Evolutionary conservation across 2,888 invertebrate genomes (phyloP).

Genomic region (Stenurella melanura): DNA sequence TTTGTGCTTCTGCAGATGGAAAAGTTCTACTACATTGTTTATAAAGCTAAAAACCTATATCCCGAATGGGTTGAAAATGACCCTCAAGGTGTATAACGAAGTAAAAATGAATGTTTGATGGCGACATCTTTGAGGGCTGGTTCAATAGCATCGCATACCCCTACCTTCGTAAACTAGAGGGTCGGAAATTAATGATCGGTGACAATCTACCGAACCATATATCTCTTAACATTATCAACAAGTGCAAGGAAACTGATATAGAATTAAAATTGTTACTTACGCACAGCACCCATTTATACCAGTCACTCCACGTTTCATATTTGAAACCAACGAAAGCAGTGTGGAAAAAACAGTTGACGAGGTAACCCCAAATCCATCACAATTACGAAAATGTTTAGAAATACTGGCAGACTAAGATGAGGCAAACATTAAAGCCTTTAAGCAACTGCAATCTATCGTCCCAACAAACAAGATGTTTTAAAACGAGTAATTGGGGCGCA

Average conservation of each 20-base stretch:
- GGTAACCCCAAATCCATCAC: too few species aligned
- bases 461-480: constrained; percentile 8
- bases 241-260: constrained; percentile 39
- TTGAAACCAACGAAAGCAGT: constrained; percentile 48
- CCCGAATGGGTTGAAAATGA: too few species aligned
- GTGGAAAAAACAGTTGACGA: constrained; percentile 22
- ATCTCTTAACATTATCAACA: constrained; percentile 51
- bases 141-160: too few species aligned
- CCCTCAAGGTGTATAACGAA: too few species aligned
- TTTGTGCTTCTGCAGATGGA: too few species aligned
- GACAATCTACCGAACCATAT: constrained; percentile 59
- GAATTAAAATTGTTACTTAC: constrained; percentile 45
- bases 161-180: not conserved
- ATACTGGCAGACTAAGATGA: too few species aligned
- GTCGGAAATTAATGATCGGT: constrained; percentile 58
- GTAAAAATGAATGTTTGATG: too few species aligned
- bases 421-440: constrained; percentile 12
- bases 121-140: too few species aligned
- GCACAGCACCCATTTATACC: constrained; percentile 51
- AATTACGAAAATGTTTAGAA: too few species aligned
- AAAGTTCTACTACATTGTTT: too few species aligned
- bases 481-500: not conserved
- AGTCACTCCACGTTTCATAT: constrained; percentile 49
- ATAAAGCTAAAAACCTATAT: too few species aligned
- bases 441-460: constrained; percentile 44